Conservation (phyloP, 2,113 vertebrate genomes). For the Ciconia boyciana region DNA sequence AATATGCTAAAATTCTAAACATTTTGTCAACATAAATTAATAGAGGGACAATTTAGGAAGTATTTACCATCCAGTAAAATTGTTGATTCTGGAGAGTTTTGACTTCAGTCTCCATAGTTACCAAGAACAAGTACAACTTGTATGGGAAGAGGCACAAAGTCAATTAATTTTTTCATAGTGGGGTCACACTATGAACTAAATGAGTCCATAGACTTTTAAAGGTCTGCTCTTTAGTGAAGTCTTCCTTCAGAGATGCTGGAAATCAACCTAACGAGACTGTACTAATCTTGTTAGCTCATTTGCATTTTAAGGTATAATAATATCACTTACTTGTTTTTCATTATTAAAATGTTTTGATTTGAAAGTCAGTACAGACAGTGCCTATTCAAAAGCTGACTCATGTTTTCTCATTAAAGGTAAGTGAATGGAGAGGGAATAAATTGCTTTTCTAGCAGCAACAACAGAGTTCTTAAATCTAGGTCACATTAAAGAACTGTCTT, state of each 20-base stretch:
- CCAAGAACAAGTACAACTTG: not conserved
- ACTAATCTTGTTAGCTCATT: constrained; percentile 29
- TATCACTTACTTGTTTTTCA: constrained; percentile 49
- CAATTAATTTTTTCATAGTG: not conserved
- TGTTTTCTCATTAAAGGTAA: constrained; percentile 61
- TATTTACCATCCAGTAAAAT: not conserved
- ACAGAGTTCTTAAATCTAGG: constrained; percentile 73
- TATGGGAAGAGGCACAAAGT: not conserved
- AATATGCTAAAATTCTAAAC: not conserved
- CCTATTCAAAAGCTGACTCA: constrained; percentile 66
- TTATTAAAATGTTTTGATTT: constrained; percentile 68
- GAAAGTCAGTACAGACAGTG: constrained; percentile 42
- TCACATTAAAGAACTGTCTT: constrained; percentile 53
- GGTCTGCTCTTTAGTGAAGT: not conserved
- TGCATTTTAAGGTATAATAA: constrained; percentile 32
- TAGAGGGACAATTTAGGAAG: not conserved
- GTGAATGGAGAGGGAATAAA: constrained; percentile 51
- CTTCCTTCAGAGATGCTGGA: not conserved
- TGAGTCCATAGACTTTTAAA: not conserved
- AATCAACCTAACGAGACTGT: constrained; percentile 25
- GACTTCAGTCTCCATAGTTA: constrained; percentile 2
- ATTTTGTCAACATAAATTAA: not conserved
- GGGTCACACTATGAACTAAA: not conserved
- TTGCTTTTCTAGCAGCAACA: constrained; percentile 68
- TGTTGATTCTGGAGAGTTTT: not conserved